phyloP scores from a whole-genome alignment of 2,888 invertebrate genomes.

The Drosophila percnosoma region DNA sequence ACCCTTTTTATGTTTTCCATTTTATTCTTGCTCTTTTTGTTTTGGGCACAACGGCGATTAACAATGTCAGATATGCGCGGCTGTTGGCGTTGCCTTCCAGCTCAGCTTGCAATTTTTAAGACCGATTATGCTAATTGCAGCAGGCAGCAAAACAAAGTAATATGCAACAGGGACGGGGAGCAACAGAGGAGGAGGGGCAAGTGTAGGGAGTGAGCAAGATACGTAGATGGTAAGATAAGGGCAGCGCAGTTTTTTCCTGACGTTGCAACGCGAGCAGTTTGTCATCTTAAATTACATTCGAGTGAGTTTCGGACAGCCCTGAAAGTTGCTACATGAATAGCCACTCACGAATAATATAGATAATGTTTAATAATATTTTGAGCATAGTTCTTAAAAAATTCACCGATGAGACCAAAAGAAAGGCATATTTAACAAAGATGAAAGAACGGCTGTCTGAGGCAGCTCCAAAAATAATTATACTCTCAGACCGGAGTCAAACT shows the following conservation, averaged over 20 bases:
- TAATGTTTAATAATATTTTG: neutral
- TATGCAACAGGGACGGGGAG: conserved; percentile 3
- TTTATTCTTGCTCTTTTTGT: neutral
- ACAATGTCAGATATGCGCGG: conserved; percentile 62
- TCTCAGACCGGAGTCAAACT: neutral
- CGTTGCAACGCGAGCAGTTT: conserved; percentile 53
- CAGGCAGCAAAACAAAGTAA: conserved; percentile 45
- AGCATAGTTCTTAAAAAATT: neutral
- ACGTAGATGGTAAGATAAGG: conserved; percentile 14
- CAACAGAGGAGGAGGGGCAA: neutral
- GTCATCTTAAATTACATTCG: conserved; percentile 35
- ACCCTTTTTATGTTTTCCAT: conserved; percentile 28
- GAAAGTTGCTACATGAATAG: neutral
- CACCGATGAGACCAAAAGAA: neutral
- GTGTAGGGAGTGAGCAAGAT: neutral
- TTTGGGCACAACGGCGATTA: conserved; percentile 48
- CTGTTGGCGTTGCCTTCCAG: conserved; percentile 52
- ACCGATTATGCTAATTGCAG: conserved; percentile 82
- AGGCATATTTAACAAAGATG: neutral
- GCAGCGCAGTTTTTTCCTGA: conserved; percentile 10
- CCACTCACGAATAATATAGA: neutral
- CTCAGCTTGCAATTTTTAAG: conserved; percentile 71
- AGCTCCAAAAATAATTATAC: neutral
- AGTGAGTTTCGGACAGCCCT: neutral
- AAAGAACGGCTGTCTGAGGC: neutral